Conservation (phyloP, 2,888 invertebrate species). For the Fabriciana adippe region DNA sequence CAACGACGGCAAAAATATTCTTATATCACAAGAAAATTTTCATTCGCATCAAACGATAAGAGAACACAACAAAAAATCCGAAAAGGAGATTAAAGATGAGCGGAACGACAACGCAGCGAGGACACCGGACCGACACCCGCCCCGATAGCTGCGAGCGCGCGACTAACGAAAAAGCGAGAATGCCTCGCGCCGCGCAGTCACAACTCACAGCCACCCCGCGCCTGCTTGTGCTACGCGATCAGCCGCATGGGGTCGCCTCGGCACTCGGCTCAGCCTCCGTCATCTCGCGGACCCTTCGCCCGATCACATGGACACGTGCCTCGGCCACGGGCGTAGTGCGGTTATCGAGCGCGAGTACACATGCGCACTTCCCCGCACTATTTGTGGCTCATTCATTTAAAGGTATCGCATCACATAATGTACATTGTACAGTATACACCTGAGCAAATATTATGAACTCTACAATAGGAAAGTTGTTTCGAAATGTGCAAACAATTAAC, state of each 20-base stretch:
- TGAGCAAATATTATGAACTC: constrained; percentile 76
- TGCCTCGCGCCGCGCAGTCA: constrained; percentile 51
- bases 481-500: constrained; percentile 56
- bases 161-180: constrained; percentile 55
- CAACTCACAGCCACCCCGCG: constrained; percentile 34
- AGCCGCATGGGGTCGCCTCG: constrained; percentile 47
- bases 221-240: constrained; percentile 37
- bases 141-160: constrained; percentile 66
- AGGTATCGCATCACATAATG: constrained; percentile 54
- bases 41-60: constrained; percentile 45
- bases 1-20: constrained; percentile 46
- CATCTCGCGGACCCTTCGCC: constrained; percentile 49
- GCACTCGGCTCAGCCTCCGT: constrained; percentile 64
- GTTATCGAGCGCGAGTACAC: constrained; percentile 77
- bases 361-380: constrained; percentile 67
- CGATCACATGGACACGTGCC: constrained; percentile 67
- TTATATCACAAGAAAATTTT: constrained; percentile 55
- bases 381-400: constrained; percentile 70
- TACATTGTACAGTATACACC: constrained; percentile 69
- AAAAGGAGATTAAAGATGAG: constrained; percentile 40
- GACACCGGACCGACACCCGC: constrained; percentile 56
- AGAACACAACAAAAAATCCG: constrained; percentile 52
- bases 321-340: constrained; percentile 68
- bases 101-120: constrained; percentile 52
- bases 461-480: constrained; percentile 67